phyloP scores from a whole-genome alignment of 1,140 invertebrate genomes.

The Pogonus chalceus region DNA sequence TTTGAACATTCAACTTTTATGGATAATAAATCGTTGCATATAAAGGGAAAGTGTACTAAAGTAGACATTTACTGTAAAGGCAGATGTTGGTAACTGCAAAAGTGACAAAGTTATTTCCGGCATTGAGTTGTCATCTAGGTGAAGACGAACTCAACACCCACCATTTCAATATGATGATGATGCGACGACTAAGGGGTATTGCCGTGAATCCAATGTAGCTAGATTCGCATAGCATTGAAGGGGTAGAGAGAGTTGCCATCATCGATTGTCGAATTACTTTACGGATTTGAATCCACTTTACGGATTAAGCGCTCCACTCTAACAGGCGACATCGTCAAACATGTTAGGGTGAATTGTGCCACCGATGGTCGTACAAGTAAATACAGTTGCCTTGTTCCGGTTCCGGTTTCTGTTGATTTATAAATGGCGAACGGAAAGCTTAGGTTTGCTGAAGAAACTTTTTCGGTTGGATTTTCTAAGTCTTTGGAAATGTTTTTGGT shows the following conservation, averaged over 20 bases:
- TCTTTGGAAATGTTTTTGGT: too few species aligned
- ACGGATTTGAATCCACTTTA: constrained; percentile 7
- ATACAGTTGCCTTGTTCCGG: neutral
- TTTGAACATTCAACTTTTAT: too few species aligned
- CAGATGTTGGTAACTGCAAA: neutral
- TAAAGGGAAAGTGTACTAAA: too few species aligned
- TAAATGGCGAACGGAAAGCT: neutral
- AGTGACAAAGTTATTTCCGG: constrained; percentile 3
- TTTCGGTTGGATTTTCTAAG: too few species aligned
- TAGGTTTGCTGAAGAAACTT: neutral
- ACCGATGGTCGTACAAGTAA: neutral
- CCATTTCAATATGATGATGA: neutral
- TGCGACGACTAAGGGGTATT: too few species aligned
- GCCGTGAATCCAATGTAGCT: too few species aligned
- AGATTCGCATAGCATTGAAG: neutral
- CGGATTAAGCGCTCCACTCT: constrained; percentile 4
- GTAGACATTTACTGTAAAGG: neutral
- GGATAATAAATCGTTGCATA: too few species aligned
- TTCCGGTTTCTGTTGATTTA: constrained; percentile 1
- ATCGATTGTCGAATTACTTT: constrained; percentile 7
- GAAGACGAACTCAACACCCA: neutral
- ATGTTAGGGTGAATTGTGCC: neutral
- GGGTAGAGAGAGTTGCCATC: neutral
- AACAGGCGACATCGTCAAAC: constrained; percentile 5
- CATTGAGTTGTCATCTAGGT: neutral